Base-by-base conservation (phyloP, 2,888 invertebrate species). In the Palloptera scutellata region DNA sequence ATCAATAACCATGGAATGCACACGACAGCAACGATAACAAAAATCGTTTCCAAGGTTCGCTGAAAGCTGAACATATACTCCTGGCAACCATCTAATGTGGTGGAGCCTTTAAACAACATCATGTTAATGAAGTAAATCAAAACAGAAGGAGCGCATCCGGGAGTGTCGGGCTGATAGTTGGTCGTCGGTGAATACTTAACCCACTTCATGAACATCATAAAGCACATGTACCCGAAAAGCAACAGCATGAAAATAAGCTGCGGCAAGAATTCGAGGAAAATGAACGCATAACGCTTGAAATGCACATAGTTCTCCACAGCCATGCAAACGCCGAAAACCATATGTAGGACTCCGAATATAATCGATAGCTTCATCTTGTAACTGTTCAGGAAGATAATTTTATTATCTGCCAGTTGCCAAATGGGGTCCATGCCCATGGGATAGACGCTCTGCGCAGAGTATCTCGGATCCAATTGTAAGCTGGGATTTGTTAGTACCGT, bases 361-460 rank as follows among this genome's bases (percentile, higher is more conserved):
- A 98, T 95, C 60, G 97, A 97, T 74, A 97, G 86, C 82, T 96
- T 95, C 97, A 97, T 98, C 87, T 98, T 98, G 87, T 92, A 96
- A 0, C 96, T 95, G 86, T 98, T 98, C 71, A 94, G 86, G 86
- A 97, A 97, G 71, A 95, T 92, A 75, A 98, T 96, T 86, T 97
- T 96, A 86, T 97, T 97, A 73, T 89, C 88, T n/a, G 92, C 89
- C 82, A 90, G 79, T 88, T 91, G 91, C 92, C 92, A 92, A 5
- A 91, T 88, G 0, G 89, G 89, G 77, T 89, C 98, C 76, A 98
- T 86, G 1, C 98, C 98, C 74, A 97, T 87, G 0, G 94, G 91
- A 72, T 90, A 90, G 0, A 91, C 90, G 1, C 80, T 77, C 0
- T 71, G 82, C 0, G 72, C 62, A 59, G 87, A 87, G 0, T 74